phyloP scores from a whole-genome alignment of 1,140 invertebrate species.

The Trichogramma pretiosum region DNA sequence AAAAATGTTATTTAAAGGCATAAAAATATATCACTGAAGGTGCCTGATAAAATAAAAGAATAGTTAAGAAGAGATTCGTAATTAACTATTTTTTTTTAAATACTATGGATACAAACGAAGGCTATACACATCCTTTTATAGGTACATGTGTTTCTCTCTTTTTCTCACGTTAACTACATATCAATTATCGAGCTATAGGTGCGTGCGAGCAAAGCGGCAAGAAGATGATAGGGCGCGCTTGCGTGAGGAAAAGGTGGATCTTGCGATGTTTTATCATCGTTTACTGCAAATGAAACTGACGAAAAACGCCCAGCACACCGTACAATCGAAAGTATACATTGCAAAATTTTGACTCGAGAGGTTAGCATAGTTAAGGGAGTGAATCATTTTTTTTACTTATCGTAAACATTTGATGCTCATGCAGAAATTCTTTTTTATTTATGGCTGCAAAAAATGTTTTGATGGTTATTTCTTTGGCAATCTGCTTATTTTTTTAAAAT shows the following conservation, averaged over 20 bases:
- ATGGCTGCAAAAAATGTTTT: too few relatives aligned
- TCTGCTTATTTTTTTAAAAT: too few relatives aligned
- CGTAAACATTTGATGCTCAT: too few relatives aligned
- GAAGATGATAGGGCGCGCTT: conserved; percentile 29
- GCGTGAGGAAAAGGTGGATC: conserved; percentile 19
- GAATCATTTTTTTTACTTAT: too few relatives aligned
- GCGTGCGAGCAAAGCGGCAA: conserved; percentile 14
- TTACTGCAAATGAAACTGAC: conserved; percentile 28
- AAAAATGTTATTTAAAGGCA: background rate
- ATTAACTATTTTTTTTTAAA: background rate
- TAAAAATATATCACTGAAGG: background rate
- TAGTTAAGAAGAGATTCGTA: background rate
- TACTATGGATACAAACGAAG: too few relatives aligned
- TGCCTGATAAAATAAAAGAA: background rate
- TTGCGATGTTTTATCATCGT: conserved; percentile 23
- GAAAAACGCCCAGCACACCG: too few relatives aligned
- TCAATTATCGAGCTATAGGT: conserved; percentile 32
- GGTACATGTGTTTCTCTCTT: too few relatives aligned
- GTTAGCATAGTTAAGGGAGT: too few relatives aligned
- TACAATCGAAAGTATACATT: conserved; percentile 2
- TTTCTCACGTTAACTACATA: conserved; percentile 28
- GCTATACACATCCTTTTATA: too few relatives aligned
- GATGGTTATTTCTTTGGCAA: too few relatives aligned
- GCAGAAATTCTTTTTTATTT: too few relatives aligned
- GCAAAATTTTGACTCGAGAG: too few relatives aligned